phyloP scores from a whole-genome alignment of 92 coral and sea anemone genomes.

The Hydrozoanthus gracilis region DNA sequence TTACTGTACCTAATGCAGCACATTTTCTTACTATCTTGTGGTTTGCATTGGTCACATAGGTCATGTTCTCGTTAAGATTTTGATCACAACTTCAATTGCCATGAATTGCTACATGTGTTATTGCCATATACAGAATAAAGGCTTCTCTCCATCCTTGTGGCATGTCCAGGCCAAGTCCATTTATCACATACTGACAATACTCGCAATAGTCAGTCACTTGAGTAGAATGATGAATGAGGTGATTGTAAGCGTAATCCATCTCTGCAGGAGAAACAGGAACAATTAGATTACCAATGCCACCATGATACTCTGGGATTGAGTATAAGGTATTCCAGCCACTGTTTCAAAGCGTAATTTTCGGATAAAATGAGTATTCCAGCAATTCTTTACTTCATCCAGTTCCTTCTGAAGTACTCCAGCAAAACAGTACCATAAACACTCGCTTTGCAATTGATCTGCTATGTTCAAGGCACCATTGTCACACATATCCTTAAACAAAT shows the following conservation, averaged over 20 bases:
- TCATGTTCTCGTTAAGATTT: conserved; percentile 21
- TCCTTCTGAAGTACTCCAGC: conserved; percentile 49
- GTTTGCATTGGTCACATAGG: conserved; percentile 29
- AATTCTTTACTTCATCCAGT: conserved; percentile 38
- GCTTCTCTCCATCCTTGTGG: conserved; percentile 45
- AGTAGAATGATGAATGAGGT: conserved; percentile 33
- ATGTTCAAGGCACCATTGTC: conserved; percentile 33
- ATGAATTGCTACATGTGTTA: conserved; percentile 40
- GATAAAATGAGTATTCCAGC: conserved; percentile 52
- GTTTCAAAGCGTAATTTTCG: conserved; percentile 55
- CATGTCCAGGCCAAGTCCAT: conserved; percentile 25
- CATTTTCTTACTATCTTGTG: conserved; percentile 35
- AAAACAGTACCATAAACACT: conserved; percentile 45
- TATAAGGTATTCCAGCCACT: conserved; percentile 48
- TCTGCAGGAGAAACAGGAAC: conserved; percentile 48
- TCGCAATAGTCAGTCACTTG: conserved; percentile 24
- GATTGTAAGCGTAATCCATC: conserved; percentile 45
- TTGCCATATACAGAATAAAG: conserved; percentile 31
- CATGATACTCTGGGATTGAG: conserved; percentile 55
- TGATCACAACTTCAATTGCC: conserved; percentile 33
- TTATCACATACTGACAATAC: conserved; percentile 42
- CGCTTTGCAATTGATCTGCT: conserved; percentile 51
- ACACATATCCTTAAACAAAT: conserved; percentile 44
- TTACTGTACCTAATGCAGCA: conserved; percentile 32
- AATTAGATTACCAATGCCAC: conserved; percentile 44